Base-by-base conservation (phyloP, 1,140 invertebrate genomes). In the Conus betulinus region DNA sequence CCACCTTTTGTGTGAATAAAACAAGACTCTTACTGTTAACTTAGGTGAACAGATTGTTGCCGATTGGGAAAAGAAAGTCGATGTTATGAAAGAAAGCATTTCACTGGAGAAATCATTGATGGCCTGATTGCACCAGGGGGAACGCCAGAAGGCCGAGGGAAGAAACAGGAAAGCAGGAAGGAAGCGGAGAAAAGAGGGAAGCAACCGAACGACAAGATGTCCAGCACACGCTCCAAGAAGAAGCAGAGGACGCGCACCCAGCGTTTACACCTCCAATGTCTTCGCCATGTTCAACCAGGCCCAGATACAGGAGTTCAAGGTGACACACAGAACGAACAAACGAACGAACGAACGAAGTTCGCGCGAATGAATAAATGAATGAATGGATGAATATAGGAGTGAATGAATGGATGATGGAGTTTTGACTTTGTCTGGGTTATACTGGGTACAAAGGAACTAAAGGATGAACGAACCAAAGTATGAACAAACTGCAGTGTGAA, bases 221-320 rank as follows among this genome's bases (percentile, higher is more conserved):
- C 98, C 90, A 97, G 98, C 87, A 98, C 98, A 96, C 91, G 92
- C 74, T 93, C 93, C 13, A 94, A 93, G 86, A 94, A 94, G 91
- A 92, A 92, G 60, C 99, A 99, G 95, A 97, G 98, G 82, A 98
- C 98, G 85, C 94, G 95, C 39, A 92, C 93, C 0, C 93, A 94
- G 92, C 88, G 95, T n/a, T n/a, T 94, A 98, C 52, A 99, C 99
- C 76, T 99, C 98, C 76, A 99, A 99, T 97, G 98, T 99, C 0
- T 99, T 99, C 96, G 98, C 98, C 81, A 99, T 99, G 98, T 99
- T 99, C 96, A 98, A 99, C 95, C 98, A 99, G 94, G 98, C 98
- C 0, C 99, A 99, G 95, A 99, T 99, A 90, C 98, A 99, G 89
- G 99, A 99, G 95, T 99, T 99, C 94, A 99, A 99, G 95, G 99